Conservation (phyloP, 2,113 vertebrate genomes). For the Oreochromis tanganicae region DNA sequence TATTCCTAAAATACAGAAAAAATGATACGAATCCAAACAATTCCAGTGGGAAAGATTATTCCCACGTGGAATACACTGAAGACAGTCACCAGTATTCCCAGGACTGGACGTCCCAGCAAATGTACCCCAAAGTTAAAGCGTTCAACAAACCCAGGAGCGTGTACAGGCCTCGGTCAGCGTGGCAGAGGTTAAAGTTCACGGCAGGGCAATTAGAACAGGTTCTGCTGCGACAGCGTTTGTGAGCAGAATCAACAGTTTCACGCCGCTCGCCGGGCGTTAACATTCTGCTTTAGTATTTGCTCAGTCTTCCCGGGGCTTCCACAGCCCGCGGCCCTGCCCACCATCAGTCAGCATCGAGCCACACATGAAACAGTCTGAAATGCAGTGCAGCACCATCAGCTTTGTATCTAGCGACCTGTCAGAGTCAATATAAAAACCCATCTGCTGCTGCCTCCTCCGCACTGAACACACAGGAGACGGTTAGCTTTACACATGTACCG, state of each 20-base stretch:
- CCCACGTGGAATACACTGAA: background rate
- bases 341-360: background rate
- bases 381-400: background rate
- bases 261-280: background rate
- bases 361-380: background rate
- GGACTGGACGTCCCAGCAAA: background rate
- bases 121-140: background rate
- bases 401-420: background rate
- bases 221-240: background rate
- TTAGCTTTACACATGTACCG: background rate
- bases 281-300: background rate
- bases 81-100: background rate
- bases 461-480: background rate
- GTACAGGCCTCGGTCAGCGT: background rate
- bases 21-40: fast-evolving
- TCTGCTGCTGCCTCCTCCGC: background rate
- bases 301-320: background rate
- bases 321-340: background rate
- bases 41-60: background rate
- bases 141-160: background rate
- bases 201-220: background rate
- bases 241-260: background rate
- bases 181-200: background rate
- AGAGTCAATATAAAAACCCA: background rate
- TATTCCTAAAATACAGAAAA: background rate